phyloP scores from a whole-genome alignment of 2,113 vertebrate species.

The Rhinolophus sinicus region DNA sequence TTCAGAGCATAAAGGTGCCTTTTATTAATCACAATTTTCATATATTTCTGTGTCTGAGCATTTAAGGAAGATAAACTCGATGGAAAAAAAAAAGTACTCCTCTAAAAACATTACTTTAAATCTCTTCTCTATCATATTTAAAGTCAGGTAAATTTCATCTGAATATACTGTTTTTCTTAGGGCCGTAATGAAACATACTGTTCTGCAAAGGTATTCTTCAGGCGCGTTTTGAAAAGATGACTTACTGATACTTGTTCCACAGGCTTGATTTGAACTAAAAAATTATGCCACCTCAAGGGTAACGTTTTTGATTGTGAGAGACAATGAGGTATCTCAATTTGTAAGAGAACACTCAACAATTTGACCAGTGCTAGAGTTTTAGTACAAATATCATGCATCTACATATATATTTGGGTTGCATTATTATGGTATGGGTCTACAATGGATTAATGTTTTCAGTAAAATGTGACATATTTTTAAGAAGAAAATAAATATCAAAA shows the following conservation, averaged over 20 bases:
- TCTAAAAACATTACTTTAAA: not conserved
- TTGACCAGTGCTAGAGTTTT: not conserved
- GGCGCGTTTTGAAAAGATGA: not conserved
- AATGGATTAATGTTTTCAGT: not conserved
- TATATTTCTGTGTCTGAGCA: not conserved
- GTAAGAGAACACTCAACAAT: not conserved
- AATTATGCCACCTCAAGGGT: not conserved
- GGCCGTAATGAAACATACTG: not conserved
- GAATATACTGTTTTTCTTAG: not conserved
- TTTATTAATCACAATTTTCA: not conserved
- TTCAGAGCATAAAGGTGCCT: not conserved
- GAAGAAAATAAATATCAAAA: not conserved
- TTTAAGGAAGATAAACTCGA: not conserved
- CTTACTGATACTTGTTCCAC: not conserved
- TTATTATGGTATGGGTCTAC: not conserved
- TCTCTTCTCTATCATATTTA: not conserved
- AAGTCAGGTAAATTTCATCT: not conserved
- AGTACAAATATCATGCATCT: not conserved
- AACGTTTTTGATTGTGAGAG: not conserved
- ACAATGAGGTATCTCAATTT: not conserved
- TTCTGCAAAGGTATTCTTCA: not conserved
- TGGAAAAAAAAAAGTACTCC: not conserved
- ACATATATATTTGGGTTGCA: fast-evolving
- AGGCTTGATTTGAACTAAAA: not conserved
- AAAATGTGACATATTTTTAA: not conserved